These are phyloP conservation scores for Stenoptilia bipunctidactyla DNA, from an alignment of 2,888 invertebrate genomes.

Conservation along the genomic window DNA sequence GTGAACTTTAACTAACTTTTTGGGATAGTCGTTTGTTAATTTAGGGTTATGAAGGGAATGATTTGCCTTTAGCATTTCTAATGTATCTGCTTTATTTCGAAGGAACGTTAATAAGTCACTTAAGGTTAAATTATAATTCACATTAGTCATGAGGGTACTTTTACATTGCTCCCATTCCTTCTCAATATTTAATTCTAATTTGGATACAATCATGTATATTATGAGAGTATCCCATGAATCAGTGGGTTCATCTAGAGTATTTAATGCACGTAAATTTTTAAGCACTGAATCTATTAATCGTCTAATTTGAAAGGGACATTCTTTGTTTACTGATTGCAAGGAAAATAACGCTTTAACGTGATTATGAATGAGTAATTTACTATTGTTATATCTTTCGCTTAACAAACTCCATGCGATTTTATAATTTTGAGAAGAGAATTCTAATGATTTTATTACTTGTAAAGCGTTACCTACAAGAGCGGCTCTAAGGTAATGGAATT, in stretches of 20 bases:
- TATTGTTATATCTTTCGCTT: slow-evolving; percentile 11
- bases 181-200: slow-evolving; percentile 12
- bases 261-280: slow-evolving; percentile 5
- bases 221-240: slow-evolving; percentile 14
- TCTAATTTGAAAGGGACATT: slow-evolving; percentile 5
- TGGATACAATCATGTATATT: slow-evolving; percentile 12
- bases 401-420: slow-evolving; percentile 12
- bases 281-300: slow-evolving; percentile 5
- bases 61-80: too few species aligned
- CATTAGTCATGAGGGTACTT: not conserved
- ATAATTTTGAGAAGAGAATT: slow-evolving; percentile 12
- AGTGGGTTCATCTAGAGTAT: slow-evolving; percentile 7
- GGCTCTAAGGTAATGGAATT: slow-evolving; percentile 13
- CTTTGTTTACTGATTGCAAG: slow-evolving; percentile 1
- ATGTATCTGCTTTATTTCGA: slow-evolving; percentile 2
- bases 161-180: slow-evolving; percentile 13
- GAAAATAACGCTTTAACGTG: slow-evolving; percentile 11
- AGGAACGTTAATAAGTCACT: not conserved
- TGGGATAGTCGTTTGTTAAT: not conserved
- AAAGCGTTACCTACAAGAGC: slow-evolving; percentile 9
- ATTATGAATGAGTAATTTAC: slow-evolving; percentile 10
- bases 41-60: too few species aligned
- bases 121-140: not conserved
- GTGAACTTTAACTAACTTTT: slow-evolving; percentile 1
- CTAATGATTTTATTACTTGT: slow-evolving; percentile 12